These are phyloP conservation scores for Ctenoplectra terminalis DNA, from an alignment of 1,140 invertebrate species.

Conservation along the genomic window DNA sequence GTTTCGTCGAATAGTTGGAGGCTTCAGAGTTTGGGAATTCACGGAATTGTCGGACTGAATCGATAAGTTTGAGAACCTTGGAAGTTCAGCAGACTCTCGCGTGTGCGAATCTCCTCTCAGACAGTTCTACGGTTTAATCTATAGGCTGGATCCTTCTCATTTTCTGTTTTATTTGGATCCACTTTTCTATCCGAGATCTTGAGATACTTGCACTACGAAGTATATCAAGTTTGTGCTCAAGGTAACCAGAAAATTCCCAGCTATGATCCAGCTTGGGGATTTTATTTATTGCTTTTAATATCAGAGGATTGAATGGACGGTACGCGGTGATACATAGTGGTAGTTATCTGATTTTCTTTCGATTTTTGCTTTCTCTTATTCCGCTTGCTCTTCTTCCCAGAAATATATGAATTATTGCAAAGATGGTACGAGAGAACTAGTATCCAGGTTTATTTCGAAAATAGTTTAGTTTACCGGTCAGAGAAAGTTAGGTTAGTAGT, in stretches of 20 bases:
- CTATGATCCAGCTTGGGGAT: not conserved
- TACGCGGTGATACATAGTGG: not conserved
- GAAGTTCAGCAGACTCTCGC: not conserved
- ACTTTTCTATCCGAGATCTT: no score
- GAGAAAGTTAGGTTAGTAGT: no score
- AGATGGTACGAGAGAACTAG: no score
- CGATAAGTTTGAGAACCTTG: not conserved
- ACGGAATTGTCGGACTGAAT: not conserved
- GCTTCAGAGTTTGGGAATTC: not conserved
- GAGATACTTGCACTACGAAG: no score
- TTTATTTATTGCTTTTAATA: not conserved
- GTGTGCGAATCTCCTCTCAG: not conserved
- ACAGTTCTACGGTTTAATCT: not conserved
- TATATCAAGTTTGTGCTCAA: not conserved
- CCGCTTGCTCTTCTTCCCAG: no score
- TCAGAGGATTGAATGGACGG: no score
- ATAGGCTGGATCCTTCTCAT: not conserved
- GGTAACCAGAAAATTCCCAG: no score
- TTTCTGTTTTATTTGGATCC: not conserved
- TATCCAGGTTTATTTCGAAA: no score
- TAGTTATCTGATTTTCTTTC: not conserved
- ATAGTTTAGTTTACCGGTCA: no score
- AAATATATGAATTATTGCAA: no score
- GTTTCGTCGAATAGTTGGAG: not conserved
- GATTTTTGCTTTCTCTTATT: no score